Conservation (phyloP, 2,113 vertebrate genomes). For the Xiphophorus couchianus region DNA sequence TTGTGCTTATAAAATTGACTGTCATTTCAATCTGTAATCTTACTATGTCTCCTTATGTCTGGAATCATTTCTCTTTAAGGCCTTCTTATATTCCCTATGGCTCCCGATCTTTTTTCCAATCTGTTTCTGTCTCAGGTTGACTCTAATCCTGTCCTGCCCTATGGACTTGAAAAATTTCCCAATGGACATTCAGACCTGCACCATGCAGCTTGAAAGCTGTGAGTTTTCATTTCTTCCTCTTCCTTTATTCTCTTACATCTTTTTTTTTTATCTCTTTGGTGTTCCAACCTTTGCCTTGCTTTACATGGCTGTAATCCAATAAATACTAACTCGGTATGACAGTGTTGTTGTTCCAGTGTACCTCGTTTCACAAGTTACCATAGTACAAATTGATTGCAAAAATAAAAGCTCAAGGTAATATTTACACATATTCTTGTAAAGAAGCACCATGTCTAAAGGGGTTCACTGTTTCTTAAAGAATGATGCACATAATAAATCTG, state of each 20-base stretch:
- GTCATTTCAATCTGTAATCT: conserved; percentile 20
- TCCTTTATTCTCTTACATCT: conserved; percentile 20
- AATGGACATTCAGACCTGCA: conserved; percentile 96
- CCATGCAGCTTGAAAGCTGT: conserved; percentile 97
- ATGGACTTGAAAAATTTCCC: conserved; percentile 99
- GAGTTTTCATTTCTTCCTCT: conserved; percentile 76
- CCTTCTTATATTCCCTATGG: conserved; percentile 35
- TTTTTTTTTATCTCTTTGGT: conserved; percentile 6
- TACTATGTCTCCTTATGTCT: conserved; percentile 25
- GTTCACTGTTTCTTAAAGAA: too few relatives aligned
- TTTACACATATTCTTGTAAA: background rate
- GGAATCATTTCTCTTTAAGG: conserved; percentile 37
- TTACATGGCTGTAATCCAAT: conserved; percentile 5
- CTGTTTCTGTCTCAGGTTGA: conserved; percentile 83
- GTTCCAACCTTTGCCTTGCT: conserved; percentile 7
- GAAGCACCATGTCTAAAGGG: background rate
- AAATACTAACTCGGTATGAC: background rate
- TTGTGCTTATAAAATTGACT: conserved; percentile 20
- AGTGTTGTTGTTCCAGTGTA: background rate
- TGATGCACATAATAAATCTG: too few relatives aligned
- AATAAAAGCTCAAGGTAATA: background rate
- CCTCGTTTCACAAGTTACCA: background rate
- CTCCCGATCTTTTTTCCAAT: conserved; percentile 57
- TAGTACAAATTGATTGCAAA: background rate
- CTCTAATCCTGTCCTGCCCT: conserved; percentile 91